These are phyloP conservation scores for Chrysoperla carnea DNA, from an alignment of 1,140 invertebrate genomes.

Conservation along the genomic window DNA sequence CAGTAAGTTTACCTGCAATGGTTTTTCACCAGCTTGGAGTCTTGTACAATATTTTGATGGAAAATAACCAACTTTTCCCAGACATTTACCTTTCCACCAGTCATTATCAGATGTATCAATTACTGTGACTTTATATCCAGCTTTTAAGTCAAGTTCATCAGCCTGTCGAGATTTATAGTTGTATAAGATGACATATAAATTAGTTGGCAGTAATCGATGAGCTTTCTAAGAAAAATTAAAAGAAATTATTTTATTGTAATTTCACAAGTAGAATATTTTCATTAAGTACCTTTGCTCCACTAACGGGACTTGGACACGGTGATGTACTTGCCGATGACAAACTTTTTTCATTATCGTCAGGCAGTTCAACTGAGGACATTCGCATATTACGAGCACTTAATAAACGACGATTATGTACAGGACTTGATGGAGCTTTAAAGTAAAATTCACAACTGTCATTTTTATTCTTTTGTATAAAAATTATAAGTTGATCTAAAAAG, in stretches of 20 bases:
- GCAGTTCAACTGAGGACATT: constrained; percentile 82
- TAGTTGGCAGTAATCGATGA: constrained; percentile 70
- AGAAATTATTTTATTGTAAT: not conserved
- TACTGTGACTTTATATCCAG: constrained; percentile 87
- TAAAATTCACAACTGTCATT: not conserved
- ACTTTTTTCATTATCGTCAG: constrained; percentile 81
- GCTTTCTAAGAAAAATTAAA: constrained; percentile 43
- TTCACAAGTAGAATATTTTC: not conserved
- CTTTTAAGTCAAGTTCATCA: constrained; percentile 87
- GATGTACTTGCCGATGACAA: constrained; percentile 80
- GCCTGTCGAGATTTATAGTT: constrained; percentile 86
- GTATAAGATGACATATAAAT: constrained; percentile 87
- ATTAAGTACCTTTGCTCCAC: constrained; percentile 16
- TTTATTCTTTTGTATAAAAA: not conserved
- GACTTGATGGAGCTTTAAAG: constrained; percentile 70
- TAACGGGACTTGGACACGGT: constrained; percentile 72
- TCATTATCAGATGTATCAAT: constrained; percentile 87
- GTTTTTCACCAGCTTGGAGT: constrained; percentile 72
- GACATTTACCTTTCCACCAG: constrained; percentile 94
- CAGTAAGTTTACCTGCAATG: constrained; percentile 72
- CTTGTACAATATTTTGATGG: constrained; percentile 88
- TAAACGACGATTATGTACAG: constrained; percentile 58
- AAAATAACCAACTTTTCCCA: constrained; percentile 82
- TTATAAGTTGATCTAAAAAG: not conserved
- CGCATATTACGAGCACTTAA: constrained; percentile 63